phyloP scores from a whole-genome alignment of 2,888 invertebrate species.

The Morpho achilles region DNA sequence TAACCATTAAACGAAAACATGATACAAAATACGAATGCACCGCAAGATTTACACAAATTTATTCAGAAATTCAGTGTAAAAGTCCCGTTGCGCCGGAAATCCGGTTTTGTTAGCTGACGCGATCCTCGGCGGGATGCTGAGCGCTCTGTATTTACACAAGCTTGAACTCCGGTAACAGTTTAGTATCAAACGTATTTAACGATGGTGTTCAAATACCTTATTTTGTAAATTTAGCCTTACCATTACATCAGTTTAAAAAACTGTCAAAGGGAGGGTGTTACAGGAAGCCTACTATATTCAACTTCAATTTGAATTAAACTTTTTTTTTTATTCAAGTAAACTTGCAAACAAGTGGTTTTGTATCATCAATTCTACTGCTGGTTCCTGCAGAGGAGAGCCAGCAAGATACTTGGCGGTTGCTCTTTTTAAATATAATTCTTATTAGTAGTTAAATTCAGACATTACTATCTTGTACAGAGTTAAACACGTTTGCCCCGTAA shows the following conservation, averaged over 20 bases:
- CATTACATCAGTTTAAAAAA: neutral
- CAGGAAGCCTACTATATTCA: too few relatives aligned
- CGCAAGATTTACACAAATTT: neutral
- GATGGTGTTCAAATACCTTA: too few relatives aligned
- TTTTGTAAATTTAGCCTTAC: neutral
- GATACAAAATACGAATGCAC: neutral
- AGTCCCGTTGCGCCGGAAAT: constrained; percentile 9
- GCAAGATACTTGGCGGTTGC: too few relatives aligned
- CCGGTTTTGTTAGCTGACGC: constrained; percentile 8
- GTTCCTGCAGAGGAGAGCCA: too few relatives aligned
- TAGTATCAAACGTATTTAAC: neutral
- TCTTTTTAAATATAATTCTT: too few relatives aligned
- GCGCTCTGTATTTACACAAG: constrained; percentile 5
- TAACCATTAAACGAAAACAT: neutral
- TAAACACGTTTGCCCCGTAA: too few relatives aligned
- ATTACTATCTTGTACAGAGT: too few relatives aligned
- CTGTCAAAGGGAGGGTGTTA: neutral
- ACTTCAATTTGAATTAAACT: too few relatives aligned
- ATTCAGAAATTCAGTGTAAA: constrained; percentile 7
- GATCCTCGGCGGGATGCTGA: neutral
- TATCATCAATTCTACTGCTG: too few relatives aligned
- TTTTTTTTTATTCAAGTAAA: too few relatives aligned
- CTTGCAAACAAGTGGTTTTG: too few relatives aligned
- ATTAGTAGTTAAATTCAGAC: too few relatives aligned
- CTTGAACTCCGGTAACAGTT: neutral